Evolutionary conservation across 2,888 invertebrate genomes (phyloP).

Genomic region (Adelphocoris suturalis): DNA sequence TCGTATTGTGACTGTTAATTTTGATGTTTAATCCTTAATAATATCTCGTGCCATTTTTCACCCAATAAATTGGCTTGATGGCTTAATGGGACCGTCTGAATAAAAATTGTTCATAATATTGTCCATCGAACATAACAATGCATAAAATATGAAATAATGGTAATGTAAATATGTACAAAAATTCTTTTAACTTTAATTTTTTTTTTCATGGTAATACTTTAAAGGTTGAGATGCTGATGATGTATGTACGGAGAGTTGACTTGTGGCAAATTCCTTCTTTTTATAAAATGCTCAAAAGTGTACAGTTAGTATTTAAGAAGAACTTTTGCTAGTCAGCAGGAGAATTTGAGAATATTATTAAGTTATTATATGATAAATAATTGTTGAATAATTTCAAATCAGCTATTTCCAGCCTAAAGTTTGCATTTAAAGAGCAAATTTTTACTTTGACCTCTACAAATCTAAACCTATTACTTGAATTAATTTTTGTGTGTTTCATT

Average conservation of each 20-base stretch:
- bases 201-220: not conserved
- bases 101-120: not conserved
- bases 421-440: too few species aligned
- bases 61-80: not conserved
- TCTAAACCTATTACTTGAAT: too few species aligned
- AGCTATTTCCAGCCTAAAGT: too few species aligned
- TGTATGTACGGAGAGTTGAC: conserved; percentile 31
- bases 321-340: conserved; percentile 71
- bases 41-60: conserved; percentile 49
- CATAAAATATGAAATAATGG: conserved; percentile 12
- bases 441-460: too few species aligned
- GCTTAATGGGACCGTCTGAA: not conserved
- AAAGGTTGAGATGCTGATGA: conserved; percentile 4
- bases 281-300: conserved; percentile 66
- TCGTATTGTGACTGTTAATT: conserved; percentile 5
- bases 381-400: not conserved
- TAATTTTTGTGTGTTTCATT: too few species aligned
- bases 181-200: conserved; percentile 13
- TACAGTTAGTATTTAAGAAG: conserved; percentile 62
- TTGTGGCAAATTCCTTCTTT: conserved; percentile 47
- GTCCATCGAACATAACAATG: conserved; percentile 29
- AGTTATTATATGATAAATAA: not conserved
- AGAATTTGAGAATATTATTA: conserved; percentile 54
- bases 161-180: conserved; percentile 67
- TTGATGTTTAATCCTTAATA: conserved; percentile 6